Evolutionary conservation across 2,797 vertebrate genomes (phyloP).

Genomic region (Poecilia wingei): DNA sequence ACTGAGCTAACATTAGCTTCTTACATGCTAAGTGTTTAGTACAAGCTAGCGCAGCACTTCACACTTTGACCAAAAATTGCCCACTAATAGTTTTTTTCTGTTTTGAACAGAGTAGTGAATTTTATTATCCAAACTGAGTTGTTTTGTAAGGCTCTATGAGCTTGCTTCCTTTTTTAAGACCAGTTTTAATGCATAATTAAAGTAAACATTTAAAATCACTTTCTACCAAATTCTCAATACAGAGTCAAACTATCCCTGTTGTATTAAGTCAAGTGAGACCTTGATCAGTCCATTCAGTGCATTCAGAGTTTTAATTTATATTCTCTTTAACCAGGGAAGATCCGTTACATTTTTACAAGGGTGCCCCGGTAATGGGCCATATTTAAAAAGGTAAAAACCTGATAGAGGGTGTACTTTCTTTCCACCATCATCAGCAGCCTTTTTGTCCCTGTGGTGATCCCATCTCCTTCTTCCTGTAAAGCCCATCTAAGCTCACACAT

Average conservation of each 20-base stretch:
- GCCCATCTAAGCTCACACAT: slow-evolving; percentile 35
- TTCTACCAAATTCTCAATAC: no score
- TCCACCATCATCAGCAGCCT: neutral
- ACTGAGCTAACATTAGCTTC: neutral
- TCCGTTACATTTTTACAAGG: neutral
- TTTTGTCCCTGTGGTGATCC: neutral
- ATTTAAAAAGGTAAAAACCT: neutral
- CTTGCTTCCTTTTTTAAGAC: neutral
- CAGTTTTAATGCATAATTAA: neutral
- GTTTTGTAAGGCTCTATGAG: neutral
- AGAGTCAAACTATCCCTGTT: no score
- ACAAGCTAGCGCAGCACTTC: neutral
- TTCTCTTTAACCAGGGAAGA: neutral
- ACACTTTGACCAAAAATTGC: neutral
- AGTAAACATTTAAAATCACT: neutral
- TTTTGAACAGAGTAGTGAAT: neutral
- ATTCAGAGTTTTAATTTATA: neutral
- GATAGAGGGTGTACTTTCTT: neutral
- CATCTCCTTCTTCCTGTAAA: no score
- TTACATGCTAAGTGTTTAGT: neutral
- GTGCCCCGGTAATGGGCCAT: no score
- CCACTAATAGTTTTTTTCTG: neutral
- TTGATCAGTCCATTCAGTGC: neutral
- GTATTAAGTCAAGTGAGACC: no score
- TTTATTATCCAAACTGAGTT: neutral